phyloP scores from a whole-genome alignment of 2,888 invertebrate genomes.

The Cheilosia grossa region DNA sequence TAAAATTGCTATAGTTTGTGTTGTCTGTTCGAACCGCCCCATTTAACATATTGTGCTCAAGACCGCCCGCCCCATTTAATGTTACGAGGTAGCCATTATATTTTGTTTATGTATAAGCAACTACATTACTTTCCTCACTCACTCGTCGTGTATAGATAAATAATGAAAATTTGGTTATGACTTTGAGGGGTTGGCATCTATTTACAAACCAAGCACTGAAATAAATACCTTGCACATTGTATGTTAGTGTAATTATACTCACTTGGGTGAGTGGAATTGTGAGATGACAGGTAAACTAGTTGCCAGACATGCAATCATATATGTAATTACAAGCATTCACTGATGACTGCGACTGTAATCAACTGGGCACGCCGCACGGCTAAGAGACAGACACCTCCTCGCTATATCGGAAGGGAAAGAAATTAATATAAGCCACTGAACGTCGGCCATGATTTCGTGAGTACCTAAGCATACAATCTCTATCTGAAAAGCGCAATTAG shows the following conservation, averaged over 20 bases:
- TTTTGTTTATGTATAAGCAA: conserved; percentile 12
- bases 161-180: conserved; percentile 13
- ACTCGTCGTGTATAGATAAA: neutral
- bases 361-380: conserved; percentile 35
- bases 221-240: conserved; percentile 42
- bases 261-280: conserved; percentile 54
- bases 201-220: conserved; percentile 4
- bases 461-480: conserved; percentile 16
- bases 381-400: conserved; percentile 16
- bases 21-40: conserved; percentile 42
- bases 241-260: conserved; percentile 44
- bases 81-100: conserved; percentile 37
- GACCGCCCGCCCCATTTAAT: conserved; percentile 25
- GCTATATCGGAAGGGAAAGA: conserved; percentile 14
- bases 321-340: conserved; percentile 49
- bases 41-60: conserved; percentile 15
- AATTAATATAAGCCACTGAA: conserved; percentile 27
- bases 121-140: neutral
- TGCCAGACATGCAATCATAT: conserved; percentile 54
- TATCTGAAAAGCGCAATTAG: conserved; percentile 35
- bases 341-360: conserved; percentile 38
- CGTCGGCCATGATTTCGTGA: conserved; percentile 41
- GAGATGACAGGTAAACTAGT: conserved; percentile 53
- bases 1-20: conserved; percentile 12
- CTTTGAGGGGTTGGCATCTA: too few relatives aligned